Evolutionary conservation across 2,888 invertebrate species (phyloP).

Genomic region (Drosophila sordidula): DNA sequence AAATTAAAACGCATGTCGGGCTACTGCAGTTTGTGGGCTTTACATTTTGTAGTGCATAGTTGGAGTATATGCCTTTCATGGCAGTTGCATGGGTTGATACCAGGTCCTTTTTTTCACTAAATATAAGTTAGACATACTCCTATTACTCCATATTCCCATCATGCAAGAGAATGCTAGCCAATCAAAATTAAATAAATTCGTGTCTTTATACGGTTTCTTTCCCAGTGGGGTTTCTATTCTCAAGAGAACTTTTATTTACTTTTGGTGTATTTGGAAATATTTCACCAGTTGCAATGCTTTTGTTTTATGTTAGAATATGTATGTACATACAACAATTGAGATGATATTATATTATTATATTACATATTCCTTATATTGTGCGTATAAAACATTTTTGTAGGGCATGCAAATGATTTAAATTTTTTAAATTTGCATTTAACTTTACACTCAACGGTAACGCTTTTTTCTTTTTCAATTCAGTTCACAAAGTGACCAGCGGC

Average conservation of each 20-base stretch:
- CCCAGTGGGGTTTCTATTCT: no score
- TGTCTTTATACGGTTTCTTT: no score
- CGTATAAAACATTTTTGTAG: neutral
- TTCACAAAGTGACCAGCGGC: neutral
- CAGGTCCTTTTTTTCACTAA: slow-evolving; percentile 8
- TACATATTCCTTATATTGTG: no score
- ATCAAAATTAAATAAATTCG: no score
- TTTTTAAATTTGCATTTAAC: neutral
- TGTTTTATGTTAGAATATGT: no score
- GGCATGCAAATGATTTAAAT: neutral
- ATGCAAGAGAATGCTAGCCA: no score
- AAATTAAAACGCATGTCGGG: slow-evolving; percentile 45
- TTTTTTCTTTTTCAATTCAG: neutral
- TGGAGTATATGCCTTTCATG: slow-evolving; percentile 14
- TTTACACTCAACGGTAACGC: neutral
- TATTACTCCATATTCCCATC: no score
- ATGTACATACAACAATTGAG: no score
- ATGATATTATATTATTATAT: no score
- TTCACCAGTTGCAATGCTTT: no score
- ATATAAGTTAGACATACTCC: no score
- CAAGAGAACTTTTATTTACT: neutral
- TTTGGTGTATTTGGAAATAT: neutral
- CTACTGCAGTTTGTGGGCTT: slow-evolving; percentile 20
- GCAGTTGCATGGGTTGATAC: slow-evolving; percentile 5
- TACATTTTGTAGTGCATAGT: slow-evolving; percentile 10